Conservation (phyloP, 2,113 vertebrate genomes). For the Istiophorus platypterus region DNA sequence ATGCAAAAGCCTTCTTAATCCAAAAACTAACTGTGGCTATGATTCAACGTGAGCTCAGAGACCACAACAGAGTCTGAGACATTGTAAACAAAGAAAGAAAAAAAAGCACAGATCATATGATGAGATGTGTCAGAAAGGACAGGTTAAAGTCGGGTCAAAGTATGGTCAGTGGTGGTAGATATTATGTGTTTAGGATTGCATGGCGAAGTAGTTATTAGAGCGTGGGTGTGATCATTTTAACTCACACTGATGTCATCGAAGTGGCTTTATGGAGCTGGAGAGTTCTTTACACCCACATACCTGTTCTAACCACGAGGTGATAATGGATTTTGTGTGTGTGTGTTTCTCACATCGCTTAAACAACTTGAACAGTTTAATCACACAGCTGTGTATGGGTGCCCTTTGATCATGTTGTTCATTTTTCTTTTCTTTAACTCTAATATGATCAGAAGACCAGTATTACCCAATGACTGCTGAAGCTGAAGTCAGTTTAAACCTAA, state of each 20-base stretch:
- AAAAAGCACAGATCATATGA: conserved; percentile 19
- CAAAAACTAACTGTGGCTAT: background rate
- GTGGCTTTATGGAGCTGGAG: conserved; percentile 39
- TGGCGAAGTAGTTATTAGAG: conserved; percentile 64
- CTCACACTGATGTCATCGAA: conserved; percentile 48
- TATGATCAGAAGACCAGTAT: background rate
- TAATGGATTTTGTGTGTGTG: conserved; percentile 52
- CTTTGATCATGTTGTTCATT: conserved; percentile 4
- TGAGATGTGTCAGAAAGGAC: conserved; percentile 27
- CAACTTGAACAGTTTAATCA: conserved; percentile 22
- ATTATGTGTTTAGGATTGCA: conserved; percentile 40
- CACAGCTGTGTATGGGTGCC: conserved; percentile 4
- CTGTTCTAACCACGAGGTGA: conserved; percentile 44
- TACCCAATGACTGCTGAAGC: background rate
- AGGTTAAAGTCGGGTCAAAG: conserved; percentile 54
- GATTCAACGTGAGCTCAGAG: conserved; percentile 47
- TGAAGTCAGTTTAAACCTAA: conserved; percentile 8
- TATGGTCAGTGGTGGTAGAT: conserved; percentile 41
- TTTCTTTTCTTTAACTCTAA: background rate
- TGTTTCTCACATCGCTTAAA: conserved; percentile 39
- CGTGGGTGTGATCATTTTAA: conserved; percentile 61
- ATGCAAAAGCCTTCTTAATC: conserved; percentile 1
- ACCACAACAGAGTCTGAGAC: conserved; percentile 34
- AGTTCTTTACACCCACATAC: conserved; percentile 60
- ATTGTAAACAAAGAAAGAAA: conserved; percentile 16